Percentiles rank a stretch among this genome's conserved stretches.
These are phyloP conservation scores for Saturnia japonica DNA, from an alignment of 2,888 invertebrate species.

Conservation along the genomic window DNA sequence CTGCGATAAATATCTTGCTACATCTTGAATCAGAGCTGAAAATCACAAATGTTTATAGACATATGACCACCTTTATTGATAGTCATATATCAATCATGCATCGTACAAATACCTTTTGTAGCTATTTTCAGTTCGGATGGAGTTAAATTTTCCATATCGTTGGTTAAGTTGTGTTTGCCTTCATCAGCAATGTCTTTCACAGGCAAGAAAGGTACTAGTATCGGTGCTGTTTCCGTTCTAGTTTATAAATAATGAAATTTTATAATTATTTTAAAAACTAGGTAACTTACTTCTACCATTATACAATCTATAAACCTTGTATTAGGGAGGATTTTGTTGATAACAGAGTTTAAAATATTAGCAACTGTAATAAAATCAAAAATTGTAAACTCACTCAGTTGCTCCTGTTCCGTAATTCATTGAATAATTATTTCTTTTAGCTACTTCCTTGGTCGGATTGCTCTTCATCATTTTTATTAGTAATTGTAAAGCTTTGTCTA, in stretches of 20 bases:
- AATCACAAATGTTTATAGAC: conserved; percentile 24
- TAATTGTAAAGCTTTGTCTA: conserved; percentile 48
- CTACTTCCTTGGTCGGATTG: conserved; percentile 43
- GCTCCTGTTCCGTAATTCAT: conserved; percentile 56
- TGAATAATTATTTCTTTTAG: conserved; percentile 44
- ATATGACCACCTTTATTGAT: neutral
- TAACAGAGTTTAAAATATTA: neutral
- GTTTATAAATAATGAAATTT: conserved; percentile 19
- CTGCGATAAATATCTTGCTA: conserved; percentile 56
- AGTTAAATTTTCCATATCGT: conserved; percentile 46
- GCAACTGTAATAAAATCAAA: neutral
- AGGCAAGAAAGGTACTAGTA: conserved; percentile 52
- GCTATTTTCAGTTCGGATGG: conserved; percentile 47
- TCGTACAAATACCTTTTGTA: conserved; percentile 50
- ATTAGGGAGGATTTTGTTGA: too few relatives aligned
- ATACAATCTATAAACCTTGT: too few relatives aligned
- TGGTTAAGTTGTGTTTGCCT: conserved; percentile 44
- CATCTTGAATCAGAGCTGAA: conserved; percentile 56
- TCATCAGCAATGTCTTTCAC: conserved; percentile 64
- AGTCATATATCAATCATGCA: too few relatives aligned
- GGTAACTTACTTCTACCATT: neutral
- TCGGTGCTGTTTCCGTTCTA: conserved; percentile 54
- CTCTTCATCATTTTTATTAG: conserved; percentile 56
- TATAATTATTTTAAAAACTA: neutral
- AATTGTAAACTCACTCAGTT: conserved; percentile 46